Evolutionary conservation across 2,888 invertebrate species (phyloP), one percentile per base, ranked within the genome.

Genomic region (Brachyptera putata): DNA sequence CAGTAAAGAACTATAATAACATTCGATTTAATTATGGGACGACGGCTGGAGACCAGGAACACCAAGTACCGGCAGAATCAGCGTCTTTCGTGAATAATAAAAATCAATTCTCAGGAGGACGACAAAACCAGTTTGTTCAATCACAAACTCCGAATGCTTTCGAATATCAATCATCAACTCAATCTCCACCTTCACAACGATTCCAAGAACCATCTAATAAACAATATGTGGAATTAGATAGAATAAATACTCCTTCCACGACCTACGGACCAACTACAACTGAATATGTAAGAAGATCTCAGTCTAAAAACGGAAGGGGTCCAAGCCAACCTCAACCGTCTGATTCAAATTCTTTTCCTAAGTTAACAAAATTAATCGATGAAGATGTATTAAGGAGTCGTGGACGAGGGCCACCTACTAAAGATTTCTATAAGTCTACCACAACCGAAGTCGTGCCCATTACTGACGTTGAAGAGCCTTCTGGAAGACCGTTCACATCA

Each of bases 11-110:
- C 58, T 43, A 57, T 57, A 34, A 58, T 58, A 37, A 59, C 57
- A 21, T 37, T 25, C 21, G 26, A 5, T 22, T 36, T 36, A 55
- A 36, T 48, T 37, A 56, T 60, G 25, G 49, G 21, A 9, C 39
- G 18, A 39, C 41, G 18, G 49, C 36, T 24, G 53, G 41, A 24
- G 60, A 58, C 49, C 55, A 74, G 62, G 87, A 89, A 73, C 81
- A 82, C 69, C 89, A 89, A 71, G 80, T 85, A 1, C 81, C 85
- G 0, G 88, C 90, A 7, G 91, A 91, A 73, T 84, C 86, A 5
- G 86, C 87, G 0, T 88, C 90, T 0, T 90, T 91, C 70, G 83
- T 82, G 1, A 80, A 82, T 37, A 79, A 74, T 64, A 73, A 74
- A 16, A 72, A 71, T 65, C 58, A 63, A 26, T 56, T 59, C n/a